Conservation (phyloP, 2,113 vertebrate species). For the Stercorarius parasiticus region DNA sequence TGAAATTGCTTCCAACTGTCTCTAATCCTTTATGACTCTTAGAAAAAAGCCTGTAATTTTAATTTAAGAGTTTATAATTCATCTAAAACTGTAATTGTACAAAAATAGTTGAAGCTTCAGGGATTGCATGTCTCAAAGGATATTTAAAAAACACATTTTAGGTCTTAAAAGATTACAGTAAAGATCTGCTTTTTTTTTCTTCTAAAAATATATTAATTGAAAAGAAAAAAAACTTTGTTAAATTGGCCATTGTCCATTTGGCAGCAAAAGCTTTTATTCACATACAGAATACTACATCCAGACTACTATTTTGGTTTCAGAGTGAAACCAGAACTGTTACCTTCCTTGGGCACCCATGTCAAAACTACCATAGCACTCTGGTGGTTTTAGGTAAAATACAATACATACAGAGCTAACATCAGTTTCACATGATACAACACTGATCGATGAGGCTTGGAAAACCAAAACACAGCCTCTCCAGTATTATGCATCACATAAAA, state of each 20-base stretch:
- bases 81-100: constrained; percentile 24
- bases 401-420: background rate
- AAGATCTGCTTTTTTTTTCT: background rate
- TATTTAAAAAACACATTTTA: background rate
- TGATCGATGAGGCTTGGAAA: background rate
- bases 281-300: background rate
- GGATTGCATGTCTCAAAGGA: background rate
- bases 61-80: constrained; percentile 39
- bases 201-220: background rate
- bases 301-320: background rate
- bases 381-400: background rate
- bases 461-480: background rate
- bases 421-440: background rate
- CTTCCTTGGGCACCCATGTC: background rate
- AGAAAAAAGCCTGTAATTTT: constrained; percentile 33
- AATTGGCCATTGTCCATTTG: background rate
- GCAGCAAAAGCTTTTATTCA: background rate
- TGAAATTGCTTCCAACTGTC: constrained; percentile 42
- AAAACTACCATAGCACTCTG: background rate
- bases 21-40: constrained; percentile 35
- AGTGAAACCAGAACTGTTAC: background rate
- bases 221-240: background rate
- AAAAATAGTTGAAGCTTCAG: background rate
- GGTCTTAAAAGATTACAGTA: background rate
- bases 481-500: background rate